phyloP scores from a whole-genome alignment of 2,888 invertebrate species.

The Opisthograptis luteolata region DNA sequence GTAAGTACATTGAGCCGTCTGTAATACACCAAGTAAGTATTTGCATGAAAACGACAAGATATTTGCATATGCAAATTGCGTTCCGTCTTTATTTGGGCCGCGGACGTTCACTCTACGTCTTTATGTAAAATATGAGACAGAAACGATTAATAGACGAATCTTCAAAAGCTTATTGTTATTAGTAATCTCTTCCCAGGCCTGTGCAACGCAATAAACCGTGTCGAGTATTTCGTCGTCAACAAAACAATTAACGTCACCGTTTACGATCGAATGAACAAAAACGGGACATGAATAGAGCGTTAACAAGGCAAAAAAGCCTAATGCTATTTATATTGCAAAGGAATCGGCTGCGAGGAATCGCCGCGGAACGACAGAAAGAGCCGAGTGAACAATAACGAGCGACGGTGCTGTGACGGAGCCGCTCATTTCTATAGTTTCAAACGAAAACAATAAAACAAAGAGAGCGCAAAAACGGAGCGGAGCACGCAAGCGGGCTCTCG shows the following conservation, averaged over 20 bases:
- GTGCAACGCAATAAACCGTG: slow-evolving; percentile 48
- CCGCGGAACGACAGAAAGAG: slow-evolving; percentile 49
- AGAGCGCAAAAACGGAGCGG: slow-evolving; percentile 69
- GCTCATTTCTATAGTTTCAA: slow-evolving; percentile 70
- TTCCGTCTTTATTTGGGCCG: slow-evolving; percentile 78
- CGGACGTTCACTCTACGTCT: slow-evolving; percentile 65
- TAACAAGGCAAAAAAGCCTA: slow-evolving; percentile 67
- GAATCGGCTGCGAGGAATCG: slow-evolving; percentile 54
- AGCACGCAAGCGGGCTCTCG: slow-evolving; percentile 72
- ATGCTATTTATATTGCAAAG: slow-evolving; percentile 58
- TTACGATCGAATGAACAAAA: slow-evolving; percentile 52
- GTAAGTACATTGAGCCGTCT: slow-evolving; percentile 76
- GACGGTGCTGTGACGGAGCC: slow-evolving; percentile 69
- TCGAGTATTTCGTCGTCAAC: slow-evolving; percentile 47
- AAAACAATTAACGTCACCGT: slow-evolving; percentile 54
- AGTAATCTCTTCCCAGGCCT: slow-evolving; percentile 50
- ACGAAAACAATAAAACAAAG: slow-evolving; percentile 77
- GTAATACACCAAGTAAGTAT: slow-evolving; percentile 78
- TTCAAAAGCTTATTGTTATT: slow-evolving; percentile 50
- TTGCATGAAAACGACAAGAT: slow-evolving; percentile 76
- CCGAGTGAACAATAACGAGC: slow-evolving; percentile 53
- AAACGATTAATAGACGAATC: slow-evolving; percentile 55
- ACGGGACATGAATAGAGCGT: slow-evolving; percentile 55
- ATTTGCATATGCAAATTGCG: slow-evolving; percentile 83
- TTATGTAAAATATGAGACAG: slow-evolving; percentile 68